Evolutionary conservation across 2,797 vertebrate genomes (phyloP), one percentile per base, ranked within the genome.

Genomic region (Hypotaenidia okinawae): DNA sequence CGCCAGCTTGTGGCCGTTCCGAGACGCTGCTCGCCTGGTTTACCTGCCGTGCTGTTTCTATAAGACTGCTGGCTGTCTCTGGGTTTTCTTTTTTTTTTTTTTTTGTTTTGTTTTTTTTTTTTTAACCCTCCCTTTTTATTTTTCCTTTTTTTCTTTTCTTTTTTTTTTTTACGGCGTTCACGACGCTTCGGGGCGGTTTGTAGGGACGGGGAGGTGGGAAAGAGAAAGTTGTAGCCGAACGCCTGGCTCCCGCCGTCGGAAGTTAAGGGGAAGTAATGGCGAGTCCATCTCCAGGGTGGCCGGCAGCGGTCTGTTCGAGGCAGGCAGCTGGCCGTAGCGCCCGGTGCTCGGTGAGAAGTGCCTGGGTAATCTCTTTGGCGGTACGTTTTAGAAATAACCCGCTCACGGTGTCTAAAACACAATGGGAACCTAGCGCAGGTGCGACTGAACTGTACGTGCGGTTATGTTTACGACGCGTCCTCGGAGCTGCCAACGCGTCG

Each of bases 11-110:
- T 51, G 93, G 93, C 70, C 72, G 7, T 74, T 25, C 19, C 64
- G 85, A 88, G 87, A 93, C 87, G 90, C 75, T 54, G 78, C 90
- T 92, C 72, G 77, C 91, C 83, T 72, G 91, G 83, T 90, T 70
- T 59, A 84, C 82, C 94, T 93, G 87, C 93, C 47, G 64, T 28
- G 92, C 69, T 55, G 15, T 76, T 83, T 21, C 76, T 49, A 37
- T 64, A 27, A 74, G 91, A 89, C 93, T 87, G 84, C 49, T 89
- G 83, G 59, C 79, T 80, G 43, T 6, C 82, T 76, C 85, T 88
- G 62, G 58, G 79, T 93, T n/a, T 18, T 49, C 82, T 24, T 28
- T 13, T 4, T 12, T 4, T 13, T 27, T 33, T 16, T 32, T 37
- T 37, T 37, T 35, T 35, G 23, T 33, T 47, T 63, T 47, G 24